Base-by-base conservation (phyloP, 1,140 invertebrate genomes). In the Harpegnathos saltator region DNA sequence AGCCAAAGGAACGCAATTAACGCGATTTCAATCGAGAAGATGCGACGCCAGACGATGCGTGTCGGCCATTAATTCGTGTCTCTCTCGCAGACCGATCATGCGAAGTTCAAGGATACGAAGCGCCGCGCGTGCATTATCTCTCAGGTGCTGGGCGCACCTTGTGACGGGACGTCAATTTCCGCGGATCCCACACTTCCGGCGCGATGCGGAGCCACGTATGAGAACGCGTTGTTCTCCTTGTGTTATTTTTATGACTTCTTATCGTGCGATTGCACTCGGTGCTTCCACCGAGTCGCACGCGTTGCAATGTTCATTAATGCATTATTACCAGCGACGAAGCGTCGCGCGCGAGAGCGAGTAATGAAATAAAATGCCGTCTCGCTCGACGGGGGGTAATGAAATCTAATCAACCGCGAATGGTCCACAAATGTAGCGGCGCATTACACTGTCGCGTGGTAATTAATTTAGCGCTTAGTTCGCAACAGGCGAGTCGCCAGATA, bases 381-480 rank as follows among this genome's bases (percentile, higher is more conserved):
- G 29, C 15, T 24, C 50, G 29, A 26, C 15, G 17, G 38, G 38
- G 9, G 9, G 38, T 44, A 44, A 26, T 54, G n/a, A 65, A 65
- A 19, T 5, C 9, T 54, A 54, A 54, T 77, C 12, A 50, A 74
- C n/a, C 26, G 50, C 17, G 7, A 75, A 19, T 29, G 14, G 19
- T 52, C 12, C 48, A 50, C 15, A 77, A 65, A 74, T 9, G 5
- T 58, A 75, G n/a, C 44, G 15, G 24, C 29, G 24, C 38, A 48
- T 62, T 62, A 74, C 17, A 17, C 44, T 15, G 22, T 62, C 56
- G 26, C n/a, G n/a, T 11, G 38, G 14, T 73, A 59, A 61, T 74
- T 75, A 75, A 75, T 75, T n/a, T 33, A 62, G 50, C 1, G 24
- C 9, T 73, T 19, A 56, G 44, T 44, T 74, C 62, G 59, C 54